Percentiles rank a stretch among this genome's conserved stretches.
These are phyloP conservation scores for Congeria kusceri DNA, from an alignment of 2,888 invertebrate genomes.

Conservation along the genomic window DNA sequence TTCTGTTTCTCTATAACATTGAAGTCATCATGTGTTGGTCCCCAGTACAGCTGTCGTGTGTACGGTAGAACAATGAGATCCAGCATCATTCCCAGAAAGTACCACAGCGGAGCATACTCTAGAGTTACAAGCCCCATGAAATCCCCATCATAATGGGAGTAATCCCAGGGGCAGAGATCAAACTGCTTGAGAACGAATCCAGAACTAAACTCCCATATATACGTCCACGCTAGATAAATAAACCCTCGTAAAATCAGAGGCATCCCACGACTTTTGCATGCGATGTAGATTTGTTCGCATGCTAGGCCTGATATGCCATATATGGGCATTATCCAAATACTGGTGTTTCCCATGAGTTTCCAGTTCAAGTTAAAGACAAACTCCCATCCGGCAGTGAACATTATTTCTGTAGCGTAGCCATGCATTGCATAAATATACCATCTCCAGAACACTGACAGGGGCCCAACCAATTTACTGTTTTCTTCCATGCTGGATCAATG, in stretches of 20 bases:
- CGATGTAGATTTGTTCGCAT: slow-evolving; percentile 85
- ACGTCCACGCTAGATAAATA: slow-evolving; percentile 85
- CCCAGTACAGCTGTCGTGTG: slow-evolving; percentile 77
- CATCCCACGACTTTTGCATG: slow-evolving; percentile 73
- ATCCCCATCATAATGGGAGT: slow-evolving; percentile 86
- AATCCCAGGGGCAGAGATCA: slow-evolving; percentile 87
- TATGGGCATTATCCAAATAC: slow-evolving; percentile 86
- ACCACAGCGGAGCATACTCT: slow-evolving; percentile 87
- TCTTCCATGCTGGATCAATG: background rate
- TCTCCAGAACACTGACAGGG: slow-evolving; percentile 74
- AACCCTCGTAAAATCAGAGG: slow-evolving; percentile 85
- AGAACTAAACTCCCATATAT: slow-evolving; percentile 86
- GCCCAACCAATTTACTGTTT: background rate
- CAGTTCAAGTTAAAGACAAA: slow-evolving; percentile 85
- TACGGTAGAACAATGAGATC: slow-evolving; percentile 78
- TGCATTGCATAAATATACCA: slow-evolving; percentile 85
- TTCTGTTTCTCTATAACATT: background rate
- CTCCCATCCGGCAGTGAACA: slow-evolving; percentile 87
- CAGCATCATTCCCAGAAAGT: slow-evolving; percentile 78
- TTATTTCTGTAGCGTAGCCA: slow-evolving; percentile 85
- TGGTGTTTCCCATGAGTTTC: slow-evolving; percentile 86
- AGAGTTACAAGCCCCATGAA: slow-evolving; percentile 86
- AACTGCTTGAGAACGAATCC: slow-evolving; percentile 86
- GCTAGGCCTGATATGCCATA: slow-evolving; percentile 85
- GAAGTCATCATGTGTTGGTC: slow-evolving; percentile 58